Evolutionary conservation across 2,888 invertebrate species (phyloP).

Genomic region (Drosophila longiperda): DNA sequence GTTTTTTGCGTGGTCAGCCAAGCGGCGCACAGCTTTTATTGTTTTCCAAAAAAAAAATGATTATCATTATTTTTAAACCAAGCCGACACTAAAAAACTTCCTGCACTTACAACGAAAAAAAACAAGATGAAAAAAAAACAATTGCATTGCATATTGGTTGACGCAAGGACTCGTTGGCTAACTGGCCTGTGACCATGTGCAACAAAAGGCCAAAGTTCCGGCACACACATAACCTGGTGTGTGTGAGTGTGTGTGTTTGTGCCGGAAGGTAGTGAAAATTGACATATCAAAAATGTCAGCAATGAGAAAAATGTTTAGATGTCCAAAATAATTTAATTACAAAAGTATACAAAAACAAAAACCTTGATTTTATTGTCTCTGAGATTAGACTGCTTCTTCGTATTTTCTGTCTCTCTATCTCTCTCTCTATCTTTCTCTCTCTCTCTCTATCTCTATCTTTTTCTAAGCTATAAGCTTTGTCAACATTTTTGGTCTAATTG

Average conservation of each 20-base stretch:
- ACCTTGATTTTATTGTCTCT: neutral
- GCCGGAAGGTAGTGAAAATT: constrained; percentile 26
- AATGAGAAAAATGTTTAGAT: constrained; percentile 9
- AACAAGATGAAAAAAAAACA: constrained; percentile 29
- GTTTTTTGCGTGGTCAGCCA: constrained; percentile 47
- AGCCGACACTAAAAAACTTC: constrained; percentile 37
- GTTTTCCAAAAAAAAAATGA: constrained; percentile 59
- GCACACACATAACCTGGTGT: neutral
- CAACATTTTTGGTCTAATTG: neutral
- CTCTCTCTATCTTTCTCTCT: neutral
- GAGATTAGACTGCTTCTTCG: neutral
- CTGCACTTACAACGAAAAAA: constrained; percentile 1
- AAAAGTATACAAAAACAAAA: neutral
- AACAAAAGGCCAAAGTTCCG: constrained; percentile 31
- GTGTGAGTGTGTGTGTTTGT: neutral
- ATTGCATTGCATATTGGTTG: constrained; percentile 42
- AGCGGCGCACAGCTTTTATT: constrained; percentile 55
- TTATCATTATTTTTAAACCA: constrained; percentile 62
- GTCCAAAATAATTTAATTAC: constrained; percentile 2
- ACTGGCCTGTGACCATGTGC: constrained; percentile 33
- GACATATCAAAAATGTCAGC: constrained; percentile 2
- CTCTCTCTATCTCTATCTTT: neutral
- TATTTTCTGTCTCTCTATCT: neutral
- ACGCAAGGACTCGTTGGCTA: constrained; percentile 16
- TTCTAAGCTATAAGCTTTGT: neutral